A percentile compares a stretch with the other conserved stretches of the same genome.
Conservation (phyloP, 2,797 vertebrate genomes). For the Sebastes goodei region DNA sequence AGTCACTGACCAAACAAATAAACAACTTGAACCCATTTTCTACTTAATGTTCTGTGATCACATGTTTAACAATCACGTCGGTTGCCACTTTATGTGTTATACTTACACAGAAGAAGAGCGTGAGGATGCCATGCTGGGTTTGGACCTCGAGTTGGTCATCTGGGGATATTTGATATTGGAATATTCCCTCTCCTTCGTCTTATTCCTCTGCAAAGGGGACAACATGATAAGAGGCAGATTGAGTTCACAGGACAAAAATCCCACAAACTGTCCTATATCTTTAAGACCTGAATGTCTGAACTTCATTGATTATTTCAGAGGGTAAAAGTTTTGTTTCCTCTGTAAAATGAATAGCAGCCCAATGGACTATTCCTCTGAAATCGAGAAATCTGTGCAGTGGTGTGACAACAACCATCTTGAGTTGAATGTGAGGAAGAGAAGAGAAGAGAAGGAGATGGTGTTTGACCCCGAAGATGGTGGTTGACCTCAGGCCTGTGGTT, state of each 20-base stretch:
- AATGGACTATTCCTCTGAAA: neutral
- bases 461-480: too few relatives aligned
- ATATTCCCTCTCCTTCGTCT: slow-evolving; percentile 86
- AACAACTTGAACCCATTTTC: neutral
- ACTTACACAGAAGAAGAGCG: slow-evolving; percentile 83
- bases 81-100: neutral
- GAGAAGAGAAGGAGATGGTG: too few relatives aligned
- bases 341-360: too few relatives aligned
- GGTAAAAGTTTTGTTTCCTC: too few relatives aligned
- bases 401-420: too few relatives aligned
- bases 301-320: too few relatives aligned
- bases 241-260: neutral
- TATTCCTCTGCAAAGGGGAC: slow-evolving; percentile 77
- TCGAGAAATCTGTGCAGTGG: too few relatives aligned
- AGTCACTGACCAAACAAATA: neutral
- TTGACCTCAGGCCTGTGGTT: neutral
- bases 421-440: too few relatives aligned
- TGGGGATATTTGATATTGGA: slow-evolving; percentile 86
- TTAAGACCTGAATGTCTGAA: neutral
- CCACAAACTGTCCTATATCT: neutral
- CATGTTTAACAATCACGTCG: neutral
- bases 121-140: slow-evolving; percentile 76
- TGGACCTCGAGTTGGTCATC: slow-evolving; percentile 82
- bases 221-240: neutral
- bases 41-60: neutral